A percentile compares a stretch with the other conserved stretches of the same genome.
These are phyloP conservation scores for Drosophila setosimentum DNA, from an alignment of 2,888 invertebrate genomes.

Conservation along the genomic window DNA sequence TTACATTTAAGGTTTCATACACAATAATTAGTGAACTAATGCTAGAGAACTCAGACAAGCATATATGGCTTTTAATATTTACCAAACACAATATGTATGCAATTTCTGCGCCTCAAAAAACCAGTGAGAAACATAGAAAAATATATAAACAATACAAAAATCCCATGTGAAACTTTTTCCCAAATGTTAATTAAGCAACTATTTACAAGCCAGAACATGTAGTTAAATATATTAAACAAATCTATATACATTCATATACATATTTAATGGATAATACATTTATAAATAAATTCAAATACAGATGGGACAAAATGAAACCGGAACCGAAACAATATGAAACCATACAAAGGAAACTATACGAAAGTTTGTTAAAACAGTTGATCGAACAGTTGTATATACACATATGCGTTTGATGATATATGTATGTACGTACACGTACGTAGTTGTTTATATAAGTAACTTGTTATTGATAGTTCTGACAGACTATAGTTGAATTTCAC, in stretches of 20 bases:
- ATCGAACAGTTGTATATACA: slow-evolving; percentile 28
- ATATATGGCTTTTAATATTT: slow-evolving; percentile 52
- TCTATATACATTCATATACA: slow-evolving; percentile 36
- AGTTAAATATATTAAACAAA: slow-evolving; percentile 76
- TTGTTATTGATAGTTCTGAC: slow-evolving; percentile 73
- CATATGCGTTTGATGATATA: slow-evolving; percentile 20
- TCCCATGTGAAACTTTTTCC: slow-evolving; percentile 49
- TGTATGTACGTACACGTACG: slow-evolving; percentile 34
- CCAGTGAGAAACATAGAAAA: slow-evolving; percentile 30
- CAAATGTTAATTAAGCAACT: slow-evolving; percentile 73
- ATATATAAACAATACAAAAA: slow-evolving; percentile 19
- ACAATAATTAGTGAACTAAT: slow-evolving; percentile 79
- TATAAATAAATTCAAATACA: slow-evolving; percentile 50
- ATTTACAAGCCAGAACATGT: slow-evolving; percentile 74
- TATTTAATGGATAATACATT: slow-evolving; percentile 40
- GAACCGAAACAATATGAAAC: slow-evolving; percentile 60
- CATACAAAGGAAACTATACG: slow-evolving; percentile 49
- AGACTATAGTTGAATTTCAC: slow-evolving; percentile 31
- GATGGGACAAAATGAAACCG: slow-evolving; percentile 45
- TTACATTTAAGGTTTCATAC: slow-evolving; percentile 79
- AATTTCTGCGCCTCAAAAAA: slow-evolving; percentile 42
- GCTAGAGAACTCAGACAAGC: slow-evolving; percentile 66
- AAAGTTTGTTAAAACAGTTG: slow-evolving; percentile 66
- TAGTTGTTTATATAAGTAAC: slow-evolving; percentile 77
- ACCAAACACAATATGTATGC: slow-evolving; percentile 42